Percentiles rank a stretch among this genome's conserved stretches.
These are phyloP conservation scores for Syngnathoides biaculeatus DNA, from an alignment of 2,113 vertebrate species.

Conservation along the genomic window DNA sequence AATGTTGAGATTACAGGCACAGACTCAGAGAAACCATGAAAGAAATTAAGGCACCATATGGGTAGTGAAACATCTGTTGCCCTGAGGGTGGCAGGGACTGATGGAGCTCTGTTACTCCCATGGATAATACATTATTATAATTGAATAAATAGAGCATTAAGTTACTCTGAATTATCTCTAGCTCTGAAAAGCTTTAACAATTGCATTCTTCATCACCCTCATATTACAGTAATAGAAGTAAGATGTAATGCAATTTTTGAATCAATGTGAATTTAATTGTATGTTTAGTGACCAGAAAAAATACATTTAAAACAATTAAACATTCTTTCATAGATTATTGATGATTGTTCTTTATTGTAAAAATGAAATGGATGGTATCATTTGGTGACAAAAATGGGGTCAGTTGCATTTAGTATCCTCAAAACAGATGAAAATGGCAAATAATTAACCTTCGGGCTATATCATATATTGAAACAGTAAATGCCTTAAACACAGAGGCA, in stretches of 20 bases:
- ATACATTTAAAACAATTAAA: not conserved
- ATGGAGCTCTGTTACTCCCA: constrained; percentile 58
- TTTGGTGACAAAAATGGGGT: not conserved
- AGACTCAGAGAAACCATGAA: constrained; percentile 28
- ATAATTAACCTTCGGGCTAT: constrained; percentile 13
- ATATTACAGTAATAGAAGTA: constrained; percentile 16
- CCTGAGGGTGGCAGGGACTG: constrained; percentile 62
- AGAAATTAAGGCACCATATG: constrained; percentile 66
- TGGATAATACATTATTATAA: constrained; percentile 74
- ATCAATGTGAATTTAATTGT: not conserved
- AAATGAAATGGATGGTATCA: not conserved
- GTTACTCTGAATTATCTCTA: constrained; percentile 58
- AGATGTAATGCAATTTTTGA: constrained; percentile 2
- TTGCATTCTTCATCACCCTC: constrained; percentile 44
- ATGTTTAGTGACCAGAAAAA: not conserved
- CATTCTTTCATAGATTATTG: constrained; percentile 2
- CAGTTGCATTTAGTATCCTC: constrained; percentile 10
- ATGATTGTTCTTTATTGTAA: not conserved
- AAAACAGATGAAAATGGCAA: constrained; percentile 24
- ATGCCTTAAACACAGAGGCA: constrained; percentile 22
- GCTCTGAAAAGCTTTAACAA: constrained; percentile 45
- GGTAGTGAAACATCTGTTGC: constrained; percentile 76
- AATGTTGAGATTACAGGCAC: constrained; percentile 37
- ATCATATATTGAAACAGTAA: constrained; percentile 26
- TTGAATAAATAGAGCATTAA: constrained; percentile 70